phyloP scores from a whole-genome alignment of 2,113 vertebrate species.

The Rhinolophus sinicus region DNA sequence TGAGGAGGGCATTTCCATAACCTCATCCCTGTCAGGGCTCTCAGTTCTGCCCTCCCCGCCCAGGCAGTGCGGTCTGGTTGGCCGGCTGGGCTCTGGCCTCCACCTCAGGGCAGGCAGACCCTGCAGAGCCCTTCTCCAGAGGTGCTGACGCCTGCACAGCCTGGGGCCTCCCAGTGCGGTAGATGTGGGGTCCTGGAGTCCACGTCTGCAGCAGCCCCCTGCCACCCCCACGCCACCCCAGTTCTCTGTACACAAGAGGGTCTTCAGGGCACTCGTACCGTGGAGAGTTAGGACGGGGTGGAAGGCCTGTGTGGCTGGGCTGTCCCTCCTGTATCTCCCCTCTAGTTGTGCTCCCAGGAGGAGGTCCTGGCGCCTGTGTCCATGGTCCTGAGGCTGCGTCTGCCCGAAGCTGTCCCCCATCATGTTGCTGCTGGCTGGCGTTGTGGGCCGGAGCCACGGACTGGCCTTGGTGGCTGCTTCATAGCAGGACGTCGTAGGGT shows the following conservation, averaged over 20 bases:
- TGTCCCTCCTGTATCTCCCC: too few relatives aligned
- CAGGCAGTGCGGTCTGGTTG: background rate
- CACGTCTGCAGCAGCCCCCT: too few relatives aligned
- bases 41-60: background rate
- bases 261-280: background rate
- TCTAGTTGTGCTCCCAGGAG: background rate
- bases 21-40: background rate
- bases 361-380: background rate
- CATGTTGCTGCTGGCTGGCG: background rate
- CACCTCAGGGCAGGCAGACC: background rate
- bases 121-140: background rate
- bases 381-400: background rate
- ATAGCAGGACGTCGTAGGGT: background rate
- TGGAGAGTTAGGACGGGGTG: too few relatives aligned
- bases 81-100: background rate
- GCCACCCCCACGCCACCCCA: too few relatives aligned
- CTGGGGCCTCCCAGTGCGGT: background rate
- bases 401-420: background rate
- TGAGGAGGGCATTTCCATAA: too few relatives aligned
- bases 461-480: background rate
- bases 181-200: background rate
- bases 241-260: background rate
- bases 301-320: too few relatives aligned
- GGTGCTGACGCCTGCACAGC: background rate
- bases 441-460: background rate